Evolutionary conservation across 2,888 invertebrate genomes (phyloP).

Genomic region (Epirrita christyi): DNA sequence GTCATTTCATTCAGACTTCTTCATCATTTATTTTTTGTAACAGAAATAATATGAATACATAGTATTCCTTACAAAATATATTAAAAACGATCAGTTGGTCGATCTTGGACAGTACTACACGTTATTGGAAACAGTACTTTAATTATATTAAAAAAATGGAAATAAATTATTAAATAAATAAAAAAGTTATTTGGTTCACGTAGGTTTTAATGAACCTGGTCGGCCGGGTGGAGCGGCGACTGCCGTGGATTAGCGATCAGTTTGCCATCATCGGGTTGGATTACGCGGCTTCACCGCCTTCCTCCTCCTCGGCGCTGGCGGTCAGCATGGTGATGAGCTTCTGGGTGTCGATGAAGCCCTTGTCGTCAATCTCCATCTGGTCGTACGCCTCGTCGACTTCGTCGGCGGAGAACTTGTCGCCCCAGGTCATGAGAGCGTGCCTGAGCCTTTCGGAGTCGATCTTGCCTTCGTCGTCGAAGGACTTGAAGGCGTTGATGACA

Average conservation of each 20-base stretch:
- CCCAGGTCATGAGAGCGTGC: slow-evolving; percentile 96
- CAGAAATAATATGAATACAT: slow-evolving; percentile 71
- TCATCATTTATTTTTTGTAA: slow-evolving; percentile 70
- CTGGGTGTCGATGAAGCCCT: slow-evolving; percentile 94
- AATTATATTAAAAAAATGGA: slow-evolving; percentile 84
- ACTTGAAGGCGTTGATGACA: slow-evolving; percentile 95
- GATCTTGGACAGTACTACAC: slow-evolving; percentile 65
- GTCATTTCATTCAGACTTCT: slow-evolving; percentile 74
- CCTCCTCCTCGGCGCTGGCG: slow-evolving; percentile 93
- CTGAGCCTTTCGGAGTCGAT: slow-evolving; percentile 96
- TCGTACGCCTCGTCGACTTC: slow-evolving; percentile 97
- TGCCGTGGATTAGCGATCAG: slow-evolving; percentile 34
- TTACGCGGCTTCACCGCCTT: slow-evolving; percentile 85
- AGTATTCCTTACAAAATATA: slow-evolving; percentile 64
- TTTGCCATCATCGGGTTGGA: slow-evolving; percentile 32
- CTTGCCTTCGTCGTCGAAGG: slow-evolving; percentile 95
- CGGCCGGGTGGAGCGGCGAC: slow-evolving; percentile 39
- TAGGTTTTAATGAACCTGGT: slow-evolving; percentile 65
- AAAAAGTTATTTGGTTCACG: slow-evolving; percentile 71
- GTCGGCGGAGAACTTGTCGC: slow-evolving; percentile 95
- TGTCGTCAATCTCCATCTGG: slow-evolving; percentile 96
- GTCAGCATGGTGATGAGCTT: slow-evolving; percentile 95
- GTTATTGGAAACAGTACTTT: slow-evolving; percentile 77
- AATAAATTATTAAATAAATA: slow-evolving; percentile 81
- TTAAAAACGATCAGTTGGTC: slow-evolving; percentile 39